Base-by-base conservation (phyloP, 2,113 vertebrate genomes). In the Zosterops pallidus region DNA sequence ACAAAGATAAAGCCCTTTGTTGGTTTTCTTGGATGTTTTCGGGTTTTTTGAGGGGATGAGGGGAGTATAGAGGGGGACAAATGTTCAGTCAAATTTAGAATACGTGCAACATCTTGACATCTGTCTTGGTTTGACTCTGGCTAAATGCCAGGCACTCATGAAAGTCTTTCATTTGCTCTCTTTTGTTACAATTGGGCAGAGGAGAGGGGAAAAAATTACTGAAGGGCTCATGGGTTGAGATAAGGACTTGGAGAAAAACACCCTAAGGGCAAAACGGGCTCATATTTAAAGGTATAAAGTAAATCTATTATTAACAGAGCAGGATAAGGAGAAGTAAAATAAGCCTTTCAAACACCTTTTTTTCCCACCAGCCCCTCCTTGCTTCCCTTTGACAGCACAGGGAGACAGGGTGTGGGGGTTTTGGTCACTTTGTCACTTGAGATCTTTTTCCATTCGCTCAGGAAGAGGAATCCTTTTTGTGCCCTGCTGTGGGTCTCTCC, bases 381-480 rank as follows among this genome's bases (percentile, higher is more conserved):
- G 23, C 52, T 72, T 25, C 28, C 47, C 47, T 12, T 23, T 47
- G 47, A 14, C 17, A 56, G 23, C 31, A n/a, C 31, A 56, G 39
- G 39, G 52, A 56, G 39, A n/a, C 22, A 42, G 52, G 23, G 23
- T 1, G 0, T 56, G 39, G 17, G 17, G 31, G 9, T 44, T 72
- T 56, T 44, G 7, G 14, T 56, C 52, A n/a, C 12, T 56, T 55
- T 0, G 1, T 33, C 39, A 56, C 31, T 72, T 0, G 3, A 44
- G 23, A 56, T 72, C 23, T 26, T 55, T 19, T 42, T 26, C 39
- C 10, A 8, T n/a, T 56, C 2, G 1, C 31, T 56, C 31, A 56
- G 39, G 17, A 12, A 44, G 39, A 56, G 50, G 12, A 42, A 24
- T 56, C 39, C 44, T n/a, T 72, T 55, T 72, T n/a, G 39, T 72